Percentiles rank a stretch among this genome's conserved stretches.
Evolutionary conservation across 35 echinoderm and acorn worm species (phyloP).

Genomic region (Ophioderma brevispina): DNA sequence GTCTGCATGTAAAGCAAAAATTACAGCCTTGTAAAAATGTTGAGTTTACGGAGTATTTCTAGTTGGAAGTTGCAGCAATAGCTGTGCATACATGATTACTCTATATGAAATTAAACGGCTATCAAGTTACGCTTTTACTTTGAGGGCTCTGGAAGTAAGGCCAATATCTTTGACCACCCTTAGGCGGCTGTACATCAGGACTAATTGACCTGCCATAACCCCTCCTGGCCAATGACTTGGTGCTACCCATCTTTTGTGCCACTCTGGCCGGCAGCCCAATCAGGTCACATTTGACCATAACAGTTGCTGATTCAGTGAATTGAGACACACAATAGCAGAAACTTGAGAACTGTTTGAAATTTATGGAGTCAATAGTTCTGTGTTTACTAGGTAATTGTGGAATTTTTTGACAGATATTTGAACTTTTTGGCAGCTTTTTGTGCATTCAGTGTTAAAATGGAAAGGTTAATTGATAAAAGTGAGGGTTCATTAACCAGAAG

Average conservation of each 20-base stretch:
- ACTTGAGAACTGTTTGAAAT: not conserved
- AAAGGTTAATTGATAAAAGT: not conserved
- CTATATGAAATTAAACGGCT: not conserved
- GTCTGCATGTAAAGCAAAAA: too few relatives aligned
- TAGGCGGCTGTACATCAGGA: not conserved
- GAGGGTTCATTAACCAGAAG: constrained; percentile 1
- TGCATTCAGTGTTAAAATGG: too few relatives aligned
- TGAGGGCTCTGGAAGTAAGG: not conserved
- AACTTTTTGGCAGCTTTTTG: not conserved
- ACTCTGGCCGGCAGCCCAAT: not conserved
- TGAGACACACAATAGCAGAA: not conserved
- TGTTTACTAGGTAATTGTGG: too few relatives aligned
- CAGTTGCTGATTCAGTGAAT: not conserved
- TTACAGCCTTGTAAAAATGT: too few relatives aligned
- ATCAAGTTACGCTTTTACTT: not conserved
- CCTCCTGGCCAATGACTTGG: not conserved
- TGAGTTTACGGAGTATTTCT: too few relatives aligned
- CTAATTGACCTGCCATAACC: constrained; percentile 7
- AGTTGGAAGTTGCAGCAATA: too few relatives aligned
- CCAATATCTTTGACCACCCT: not conserved
- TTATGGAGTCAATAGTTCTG: not conserved
- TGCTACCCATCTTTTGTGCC: not conserved
- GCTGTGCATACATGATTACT: not conserved
- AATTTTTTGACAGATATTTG: not conserved
- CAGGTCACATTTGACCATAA: not conserved